Evolutionary conservation across 2,797 vertebrate genomes (phyloP).

Genomic region (Miichthys miiuy): DNA sequence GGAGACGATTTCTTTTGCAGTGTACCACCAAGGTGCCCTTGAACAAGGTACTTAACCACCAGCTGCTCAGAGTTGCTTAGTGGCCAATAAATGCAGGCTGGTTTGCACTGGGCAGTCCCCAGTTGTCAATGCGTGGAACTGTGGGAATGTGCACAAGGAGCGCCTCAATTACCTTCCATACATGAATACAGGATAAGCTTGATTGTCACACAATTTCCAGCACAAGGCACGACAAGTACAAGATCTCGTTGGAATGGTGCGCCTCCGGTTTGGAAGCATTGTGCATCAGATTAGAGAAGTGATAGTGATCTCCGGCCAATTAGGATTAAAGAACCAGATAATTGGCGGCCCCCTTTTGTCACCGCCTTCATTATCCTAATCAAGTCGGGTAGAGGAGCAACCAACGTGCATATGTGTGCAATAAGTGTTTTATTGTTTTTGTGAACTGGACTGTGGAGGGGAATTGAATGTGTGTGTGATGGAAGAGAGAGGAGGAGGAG

Average conservation of each 20-base stretch:
- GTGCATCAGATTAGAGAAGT: slow-evolving; percentile 57
- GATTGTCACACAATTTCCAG: slow-evolving; percentile 50
- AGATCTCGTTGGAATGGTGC: slow-evolving; percentile 21
- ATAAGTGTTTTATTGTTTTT: slow-evolving; percentile 75
- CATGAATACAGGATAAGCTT: slow-evolving; percentile 35
- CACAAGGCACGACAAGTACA: slow-evolving; percentile 8
- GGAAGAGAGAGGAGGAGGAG: neutral
- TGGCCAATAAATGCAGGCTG: slow-evolving; percentile 52
- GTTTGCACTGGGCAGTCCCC: slow-evolving; percentile 41
- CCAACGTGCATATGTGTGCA: slow-evolving; percentile 61
- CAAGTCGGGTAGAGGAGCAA: slow-evolving; percentile 58
- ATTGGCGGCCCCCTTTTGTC: slow-evolving; percentile 72
- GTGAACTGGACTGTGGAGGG: slow-evolving; percentile 68
- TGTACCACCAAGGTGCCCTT: slow-evolving; percentile 66
- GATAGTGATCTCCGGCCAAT: slow-evolving; percentile 73
- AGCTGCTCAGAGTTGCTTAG: slow-evolving; percentile 62
- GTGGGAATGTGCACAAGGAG: slow-evolving; percentile 36
- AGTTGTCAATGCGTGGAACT: slow-evolving; percentile 45
- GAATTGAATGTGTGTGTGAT: slow-evolving; percentile 43
- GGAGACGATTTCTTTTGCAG: slow-evolving; percentile 5
- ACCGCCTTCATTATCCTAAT: slow-evolving; percentile 68
- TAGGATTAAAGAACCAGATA: slow-evolving; percentile 67
- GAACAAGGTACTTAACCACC: slow-evolving; percentile 60
- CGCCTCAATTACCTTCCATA: slow-evolving; percentile 34
- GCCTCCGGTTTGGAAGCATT: slow-evolving; percentile 44